Base-by-base conservation (phyloP, 2,113 vertebrate species). In the Pluvialis apricaria region DNA sequence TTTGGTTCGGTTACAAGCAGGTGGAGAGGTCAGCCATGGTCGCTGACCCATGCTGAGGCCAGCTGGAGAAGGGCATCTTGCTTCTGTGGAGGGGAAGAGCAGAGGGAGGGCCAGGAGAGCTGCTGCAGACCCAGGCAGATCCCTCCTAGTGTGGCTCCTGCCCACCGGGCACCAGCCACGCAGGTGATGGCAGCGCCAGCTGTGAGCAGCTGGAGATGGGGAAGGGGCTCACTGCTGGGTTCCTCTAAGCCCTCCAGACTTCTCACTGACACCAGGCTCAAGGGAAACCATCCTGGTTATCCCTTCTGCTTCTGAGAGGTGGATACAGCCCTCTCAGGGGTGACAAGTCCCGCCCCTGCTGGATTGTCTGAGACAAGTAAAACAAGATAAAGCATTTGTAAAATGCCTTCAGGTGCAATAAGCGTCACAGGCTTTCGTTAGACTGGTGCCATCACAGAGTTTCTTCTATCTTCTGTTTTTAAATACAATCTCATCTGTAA, bases 21-120 rank as follows among this genome's bases (percentile, higher is more conserved):
- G n/a, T 49, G 13, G 26, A 65, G 64, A 71, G 34, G 22, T 52
- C 0, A 0, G 31, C 15, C 0, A 0, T 26, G 34, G n/a, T 24
- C 4, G 2, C 42, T 54, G 31, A 47, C 22, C 49, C 9, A 1
- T 69, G 42, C 49, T 47, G 49, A n/a, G 38, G 28, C 25, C 28
- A 21, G 7, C 22, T 58, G 22, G 21, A 34, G 21, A 90, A 11
- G 29, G 16, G 1, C 38, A 47, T 40, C 68, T 61, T 49, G 45
- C 19, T 65, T 88, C 51, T 45, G 20, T 21, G 12, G 38, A 60
- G 21, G 9, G 51, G 20, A 61, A 65, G 15, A 60, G 55, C 49
- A 49, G 38, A 40, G 19, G 11, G 6, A 65, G 16, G 26, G 15
- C 16, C 38, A 15, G n/a, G n/a, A 82, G 14, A 42, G 49, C n/a